Percentiles rank a stretch among this genome's conserved stretches.
Evolutionary conservation across 1,140 invertebrate genomes (phyloP).

Genomic region (Augochlora pura): DNA sequence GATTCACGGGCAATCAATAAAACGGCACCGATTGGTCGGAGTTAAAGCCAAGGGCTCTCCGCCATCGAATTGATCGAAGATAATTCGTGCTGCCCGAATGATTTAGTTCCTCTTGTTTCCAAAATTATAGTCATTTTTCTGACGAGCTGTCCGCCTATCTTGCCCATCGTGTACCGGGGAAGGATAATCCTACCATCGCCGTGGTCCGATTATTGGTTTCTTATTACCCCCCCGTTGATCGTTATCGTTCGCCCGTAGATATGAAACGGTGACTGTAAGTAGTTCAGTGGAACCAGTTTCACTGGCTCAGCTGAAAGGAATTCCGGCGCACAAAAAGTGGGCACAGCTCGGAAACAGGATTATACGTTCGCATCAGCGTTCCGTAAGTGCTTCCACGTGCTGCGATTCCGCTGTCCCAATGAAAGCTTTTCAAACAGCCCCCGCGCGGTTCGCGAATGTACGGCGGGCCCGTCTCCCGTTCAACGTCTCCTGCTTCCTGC

Average conservation of each 20-base stretch:
- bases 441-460: neutral
- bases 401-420: neutral
- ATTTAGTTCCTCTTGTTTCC: slow-evolving; percentile 3
- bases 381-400: neutral
- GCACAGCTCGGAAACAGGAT: neutral
- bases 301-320: slow-evolving; percentile 2
- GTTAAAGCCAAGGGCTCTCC: neutral
- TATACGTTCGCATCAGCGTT: neutral
- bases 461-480: neutral
- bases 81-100: neutral
- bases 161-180: neutral
- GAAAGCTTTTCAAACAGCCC: slow-evolving; percentile 1
- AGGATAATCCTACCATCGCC: neutral
- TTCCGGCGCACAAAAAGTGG: neutral
- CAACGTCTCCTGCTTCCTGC: neutral
- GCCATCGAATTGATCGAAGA: neutral
- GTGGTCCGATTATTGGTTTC: neutral
- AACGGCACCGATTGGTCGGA: neutral
- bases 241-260: neutral
- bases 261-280: neutral
- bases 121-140: neutral
- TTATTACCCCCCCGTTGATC: neutral
- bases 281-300: slow-evolving; percentile 6
- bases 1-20: neutral
- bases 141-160: neutral